Conservation (phyloP, 2,888 invertebrate genomes). For the Tipula unca region DNA sequence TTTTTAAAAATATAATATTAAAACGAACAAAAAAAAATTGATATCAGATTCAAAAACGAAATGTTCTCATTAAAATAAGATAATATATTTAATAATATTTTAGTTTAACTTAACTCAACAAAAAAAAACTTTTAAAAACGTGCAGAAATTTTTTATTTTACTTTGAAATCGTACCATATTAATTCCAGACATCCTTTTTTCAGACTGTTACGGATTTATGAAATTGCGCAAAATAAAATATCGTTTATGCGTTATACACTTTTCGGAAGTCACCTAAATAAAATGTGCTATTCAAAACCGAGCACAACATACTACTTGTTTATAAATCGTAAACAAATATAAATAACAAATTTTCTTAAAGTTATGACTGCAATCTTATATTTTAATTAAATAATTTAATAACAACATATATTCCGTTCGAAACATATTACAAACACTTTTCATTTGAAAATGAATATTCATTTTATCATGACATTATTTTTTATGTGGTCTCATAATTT, state of each 20-base stretch:
- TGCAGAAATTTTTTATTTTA: not conserved
- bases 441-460: not conserved
- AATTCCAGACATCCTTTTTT: not conserved
- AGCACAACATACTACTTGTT: no score
- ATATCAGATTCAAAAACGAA: conserved; percentile 8
- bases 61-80: conserved; percentile 8
- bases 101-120: not conserved
- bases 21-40: not conserved
- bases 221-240: not conserved
- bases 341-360: no score
- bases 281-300: not conserved
- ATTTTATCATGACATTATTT: not conserved
- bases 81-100: not conserved
- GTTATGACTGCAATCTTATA: not conserved
- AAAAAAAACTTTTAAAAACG: not conserved
- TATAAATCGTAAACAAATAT: no score
- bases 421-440: not conserved
- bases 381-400: not conserved
- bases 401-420: not conserved
- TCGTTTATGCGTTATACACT: not conserved
- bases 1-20: conserved; percentile 8
- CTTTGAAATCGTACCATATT: not conserved
- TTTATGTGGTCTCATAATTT: not conserved
- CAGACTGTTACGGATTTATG: not conserved
- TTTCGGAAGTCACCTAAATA: no score